A percentile compares a stretch with the other conserved stretches of the same genome.
Evolutionary conservation across 2,113 vertebrate species (phyloP).

Genomic region (Pluvialis apricaria): DNA sequence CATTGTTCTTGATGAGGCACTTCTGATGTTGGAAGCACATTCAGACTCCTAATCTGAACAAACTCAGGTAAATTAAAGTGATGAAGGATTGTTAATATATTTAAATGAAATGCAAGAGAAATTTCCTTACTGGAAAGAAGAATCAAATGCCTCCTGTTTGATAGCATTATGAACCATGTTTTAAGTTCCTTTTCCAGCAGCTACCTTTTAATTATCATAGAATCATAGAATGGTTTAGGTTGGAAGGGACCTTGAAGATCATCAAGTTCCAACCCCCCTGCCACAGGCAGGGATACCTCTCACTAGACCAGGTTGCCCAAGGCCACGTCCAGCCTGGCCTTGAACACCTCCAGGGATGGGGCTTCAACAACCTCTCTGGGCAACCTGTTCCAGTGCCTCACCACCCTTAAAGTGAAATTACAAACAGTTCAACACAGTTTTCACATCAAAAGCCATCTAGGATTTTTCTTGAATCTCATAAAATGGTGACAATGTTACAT

Average conservation of each 20-base stretch:
- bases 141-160: neutral
- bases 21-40: neutral
- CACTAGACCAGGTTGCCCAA: too few species aligned
- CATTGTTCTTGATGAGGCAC: accelerated
- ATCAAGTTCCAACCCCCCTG: too few species aligned
- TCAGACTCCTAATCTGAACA: neutral
- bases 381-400: too few species aligned
- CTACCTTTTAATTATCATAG: slow-evolving; percentile 31
- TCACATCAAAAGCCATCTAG: neutral
- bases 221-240: too few species aligned
- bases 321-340: too few species aligned
- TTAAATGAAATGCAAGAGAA: neutral
- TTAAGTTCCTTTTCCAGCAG: neutral
- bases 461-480: slow-evolving; percentile 1
- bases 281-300: too few species aligned
- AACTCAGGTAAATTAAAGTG: neutral
- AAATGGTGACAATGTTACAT: slow-evolving; percentile 23
- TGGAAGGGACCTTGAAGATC: too few species aligned
- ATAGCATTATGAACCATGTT: neutral
- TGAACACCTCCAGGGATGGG: too few species aligned
- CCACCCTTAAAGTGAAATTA: too few species aligned
- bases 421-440: neutral
- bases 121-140: neutral
- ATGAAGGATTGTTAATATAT: neutral
- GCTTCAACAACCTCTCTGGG: too few species aligned